phyloP scores from a whole-genome alignment of 2,113 vertebrate species.

The Megaptera novaeangliae region DNA sequence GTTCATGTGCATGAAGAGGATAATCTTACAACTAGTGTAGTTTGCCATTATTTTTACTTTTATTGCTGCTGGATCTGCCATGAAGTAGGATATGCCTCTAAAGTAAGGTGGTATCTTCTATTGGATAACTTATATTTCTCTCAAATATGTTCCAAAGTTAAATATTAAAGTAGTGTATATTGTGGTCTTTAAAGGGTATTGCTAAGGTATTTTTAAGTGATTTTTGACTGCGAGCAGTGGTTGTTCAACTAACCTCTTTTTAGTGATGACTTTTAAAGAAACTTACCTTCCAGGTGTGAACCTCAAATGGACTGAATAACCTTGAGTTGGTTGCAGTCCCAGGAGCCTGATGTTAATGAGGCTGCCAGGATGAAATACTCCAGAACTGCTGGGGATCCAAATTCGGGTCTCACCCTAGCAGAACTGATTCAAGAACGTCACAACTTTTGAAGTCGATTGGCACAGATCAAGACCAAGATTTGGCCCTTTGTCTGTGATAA shows the following conservation, averaged over 20 bases:
- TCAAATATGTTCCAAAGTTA: constrained; percentile 32
- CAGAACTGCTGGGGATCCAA: constrained; percentile 70
- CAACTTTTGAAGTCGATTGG: constrained; percentile 72
- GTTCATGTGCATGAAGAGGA: neutral
- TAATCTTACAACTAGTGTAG: neutral
- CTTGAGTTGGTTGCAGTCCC: constrained; percentile 74
- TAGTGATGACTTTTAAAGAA: constrained; percentile 74
- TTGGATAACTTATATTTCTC: constrained; percentile 21
- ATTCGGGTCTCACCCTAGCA: constrained; percentile 71
- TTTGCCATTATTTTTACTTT: constrained; percentile 15
- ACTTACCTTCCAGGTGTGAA: constrained; percentile 76
- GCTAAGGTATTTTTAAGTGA: constrained; percentile 32
- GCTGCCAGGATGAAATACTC: constrained; percentile 71
- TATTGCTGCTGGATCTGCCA: neutral
- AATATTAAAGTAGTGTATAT: constrained; percentile 19
- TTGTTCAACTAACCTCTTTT: constrained; percentile 69
- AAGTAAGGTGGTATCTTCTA: constrained; percentile 7
- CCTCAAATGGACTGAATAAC: constrained; percentile 73
- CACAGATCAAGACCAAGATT: constrained; percentile 75
- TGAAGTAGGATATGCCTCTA: neutral
- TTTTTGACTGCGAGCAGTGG: constrained; percentile 48
- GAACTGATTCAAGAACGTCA: constrained; percentile 72
- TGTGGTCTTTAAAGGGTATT: constrained; percentile 14
- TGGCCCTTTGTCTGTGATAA: constrained; percentile 73
- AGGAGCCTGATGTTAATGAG: constrained; percentile 73